A percentile compares a stretch with the other conserved stretches of the same genome.
phyloP scores from a whole-genome alignment of 2,113 vertebrate genomes.

The Hiodon tergisus region DNA sequence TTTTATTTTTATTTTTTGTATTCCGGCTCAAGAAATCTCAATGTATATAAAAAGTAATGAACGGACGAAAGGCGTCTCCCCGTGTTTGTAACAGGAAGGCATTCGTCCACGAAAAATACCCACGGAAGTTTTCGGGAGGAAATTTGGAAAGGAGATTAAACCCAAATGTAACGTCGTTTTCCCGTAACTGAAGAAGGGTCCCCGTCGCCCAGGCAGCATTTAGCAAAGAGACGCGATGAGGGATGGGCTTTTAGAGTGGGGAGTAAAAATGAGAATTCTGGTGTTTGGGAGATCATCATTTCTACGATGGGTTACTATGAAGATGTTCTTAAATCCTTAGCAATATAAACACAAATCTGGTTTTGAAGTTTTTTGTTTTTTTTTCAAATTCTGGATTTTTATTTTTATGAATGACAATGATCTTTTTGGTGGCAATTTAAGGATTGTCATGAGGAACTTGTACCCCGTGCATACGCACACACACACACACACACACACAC shows the following conservation, averaged over 20 bases:
- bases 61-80: constrained; percentile 63
- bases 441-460: not conserved
- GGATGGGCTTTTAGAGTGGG: not conserved
- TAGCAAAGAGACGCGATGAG: not conserved
- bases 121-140: constrained; percentile 27
- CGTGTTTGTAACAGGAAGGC: constrained; percentile 50
- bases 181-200: not conserved
- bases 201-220: not conserved
- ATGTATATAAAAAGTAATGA: constrained; percentile 76
- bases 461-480: too few relatives aligned
- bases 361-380: constrained; percentile 47
- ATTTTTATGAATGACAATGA: constrained; percentile 28
- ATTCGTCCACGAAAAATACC: constrained; percentile 31
- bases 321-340: constrained; percentile 52
- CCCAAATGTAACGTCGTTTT: constrained; percentile 15
- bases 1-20: constrained; percentile 58
- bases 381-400: constrained; percentile 23
- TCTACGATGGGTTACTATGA: constrained; percentile 53
- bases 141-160: constrained; percentile 28
- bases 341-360: constrained; percentile 23
- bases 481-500: too few relatives aligned
- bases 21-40: constrained; percentile 69
- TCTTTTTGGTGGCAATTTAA: constrained; percentile 36
- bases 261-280: constrained; percentile 17
- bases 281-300: constrained; percentile 38